phyloP scores from a whole-genome alignment of 2,888 invertebrate genomes.

The Platerodrilus igneus region DNA sequence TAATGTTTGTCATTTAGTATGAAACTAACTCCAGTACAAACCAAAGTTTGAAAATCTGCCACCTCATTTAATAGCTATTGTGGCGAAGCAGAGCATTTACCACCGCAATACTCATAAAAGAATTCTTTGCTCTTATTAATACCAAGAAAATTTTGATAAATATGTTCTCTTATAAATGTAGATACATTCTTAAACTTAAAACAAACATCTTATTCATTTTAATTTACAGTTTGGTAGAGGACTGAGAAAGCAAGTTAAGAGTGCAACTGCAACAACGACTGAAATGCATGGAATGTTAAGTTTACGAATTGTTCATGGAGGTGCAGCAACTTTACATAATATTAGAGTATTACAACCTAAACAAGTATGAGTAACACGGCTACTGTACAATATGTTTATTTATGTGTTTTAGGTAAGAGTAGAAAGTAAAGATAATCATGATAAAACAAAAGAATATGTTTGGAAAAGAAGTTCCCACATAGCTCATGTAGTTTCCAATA shows the following conservation, averaged over 20 bases:
- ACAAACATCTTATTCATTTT: conserved; percentile 10
- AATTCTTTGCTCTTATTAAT: no score
- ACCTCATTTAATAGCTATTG: no score
- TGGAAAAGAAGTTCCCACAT: conserved; percentile 81
- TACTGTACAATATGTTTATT: no score
- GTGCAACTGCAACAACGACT: conserved; percentile 82
- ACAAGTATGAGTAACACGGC: conserved; percentile 59
- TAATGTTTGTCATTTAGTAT: no score
- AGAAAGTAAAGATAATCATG: conserved; percentile 76
- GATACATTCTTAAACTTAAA: no score
- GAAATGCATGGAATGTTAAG: conserved; percentile 80
- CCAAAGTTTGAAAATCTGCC: no score
- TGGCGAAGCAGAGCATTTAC: no score
- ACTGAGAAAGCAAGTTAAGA: conserved; percentile 74
- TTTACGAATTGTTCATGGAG: conserved; percentile 71
- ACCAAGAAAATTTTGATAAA: no score
- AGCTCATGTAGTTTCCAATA: conserved; percentile 77
- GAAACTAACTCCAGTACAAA: no score
- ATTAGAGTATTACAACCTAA: conserved; percentile 83
- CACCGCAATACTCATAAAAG: no score
- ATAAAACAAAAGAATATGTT: conserved; percentile 76
- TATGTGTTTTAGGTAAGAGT: conserved; percentile 74
- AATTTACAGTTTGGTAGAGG: conserved; percentile 64
- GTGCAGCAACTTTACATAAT: conserved; percentile 76
- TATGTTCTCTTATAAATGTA: not conserved